These are phyloP conservation scores for Dolichotis patagonum DNA, from an alignment of 2,113 vertebrate species.

Conservation along the genomic window DNA sequence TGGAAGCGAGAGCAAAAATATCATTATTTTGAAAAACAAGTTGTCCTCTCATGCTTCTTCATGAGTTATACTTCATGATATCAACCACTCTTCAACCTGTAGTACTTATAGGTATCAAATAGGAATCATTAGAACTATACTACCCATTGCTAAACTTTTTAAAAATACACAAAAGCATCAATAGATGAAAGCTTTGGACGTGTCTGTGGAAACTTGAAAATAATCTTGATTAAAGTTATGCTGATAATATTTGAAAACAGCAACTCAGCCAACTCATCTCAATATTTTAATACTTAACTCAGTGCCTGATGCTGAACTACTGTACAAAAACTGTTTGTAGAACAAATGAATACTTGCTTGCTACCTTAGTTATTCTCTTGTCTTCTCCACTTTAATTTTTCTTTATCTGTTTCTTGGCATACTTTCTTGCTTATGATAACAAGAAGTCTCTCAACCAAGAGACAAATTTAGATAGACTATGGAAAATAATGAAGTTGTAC, in stretches of 20 bases:
- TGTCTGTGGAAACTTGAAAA: slow-evolving; percentile 56
- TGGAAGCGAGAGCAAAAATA: not conserved
- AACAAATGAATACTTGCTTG: slow-evolving; percentile 7
- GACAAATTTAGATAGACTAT: not conserved
- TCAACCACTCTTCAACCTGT: slow-evolving; percentile 8
- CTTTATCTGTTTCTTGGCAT: slow-evolving; percentile 8
- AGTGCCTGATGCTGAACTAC: not conserved
- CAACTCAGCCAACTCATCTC: not conserved
- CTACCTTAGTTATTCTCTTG: not conserved
- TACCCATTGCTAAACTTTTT: slow-evolving; percentile 13
- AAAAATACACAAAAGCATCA: not conserved
- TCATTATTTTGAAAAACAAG: not conserved
- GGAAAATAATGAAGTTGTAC: not conserved
- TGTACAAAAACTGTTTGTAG: not conserved
- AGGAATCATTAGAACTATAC: slow-evolving; percentile 4
- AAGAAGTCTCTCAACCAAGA: not conserved
- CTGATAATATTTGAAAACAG: slow-evolving; percentile 19
- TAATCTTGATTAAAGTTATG: slow-evolving; percentile 24
- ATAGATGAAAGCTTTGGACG: slow-evolving; percentile 18
- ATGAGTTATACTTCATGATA: not conserved
- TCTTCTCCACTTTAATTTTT: slow-evolving; percentile 21
- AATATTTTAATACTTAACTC: slow-evolving; percentile 1
- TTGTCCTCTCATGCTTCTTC: not conserved
- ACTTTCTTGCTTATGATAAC: not conserved
- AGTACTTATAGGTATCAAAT: slow-evolving; percentile 46